phyloP scores from a whole-genome alignment of 2,888 invertebrate genomes.

The Cheilosia grossa region DNA sequence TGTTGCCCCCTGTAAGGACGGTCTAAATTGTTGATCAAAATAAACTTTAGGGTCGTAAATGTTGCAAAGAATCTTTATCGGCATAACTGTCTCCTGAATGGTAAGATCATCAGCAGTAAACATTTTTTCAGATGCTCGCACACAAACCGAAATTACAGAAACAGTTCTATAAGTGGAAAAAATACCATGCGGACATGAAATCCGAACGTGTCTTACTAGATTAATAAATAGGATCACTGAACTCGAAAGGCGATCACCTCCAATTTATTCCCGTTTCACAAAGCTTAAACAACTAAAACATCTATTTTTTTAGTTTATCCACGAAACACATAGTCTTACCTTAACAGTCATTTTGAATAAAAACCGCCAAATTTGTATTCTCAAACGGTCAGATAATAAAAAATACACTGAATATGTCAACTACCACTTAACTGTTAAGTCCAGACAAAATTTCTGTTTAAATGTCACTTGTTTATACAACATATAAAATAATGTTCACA shows the following conservation, averaged over 20 bases:
- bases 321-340: conserved; percentile 34
- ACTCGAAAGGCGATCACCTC: not conserved
- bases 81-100: too few species aligned
- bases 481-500: conserved; percentile 37
- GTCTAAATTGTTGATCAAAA: too few species aligned
- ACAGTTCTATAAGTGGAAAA: too few species aligned
- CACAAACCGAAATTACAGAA: too few species aligned
- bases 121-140: too few species aligned
- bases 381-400: not conserved
- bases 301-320: not conserved
- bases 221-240: not conserved
- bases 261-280: not conserved
- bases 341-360: conserved; percentile 34
- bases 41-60: too few species aligned
- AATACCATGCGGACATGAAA: too few species aligned
- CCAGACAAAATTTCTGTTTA: conserved; percentile 28
- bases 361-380: not conserved
- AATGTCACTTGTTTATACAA: conserved; percentile 46
- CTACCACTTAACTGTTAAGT: conserved; percentile 3
- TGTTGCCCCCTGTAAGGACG: too few species aligned
- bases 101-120: too few species aligned
- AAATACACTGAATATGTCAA: not conserved
- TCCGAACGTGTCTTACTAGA: too few species aligned
- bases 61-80: too few species aligned
- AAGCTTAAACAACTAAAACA: not conserved